Evolutionary conservation across 2,797 vertebrate species (phyloP), one percentile per base, ranked within the genome.

Genomic region (Chrysocyon brachyurus): DNA sequence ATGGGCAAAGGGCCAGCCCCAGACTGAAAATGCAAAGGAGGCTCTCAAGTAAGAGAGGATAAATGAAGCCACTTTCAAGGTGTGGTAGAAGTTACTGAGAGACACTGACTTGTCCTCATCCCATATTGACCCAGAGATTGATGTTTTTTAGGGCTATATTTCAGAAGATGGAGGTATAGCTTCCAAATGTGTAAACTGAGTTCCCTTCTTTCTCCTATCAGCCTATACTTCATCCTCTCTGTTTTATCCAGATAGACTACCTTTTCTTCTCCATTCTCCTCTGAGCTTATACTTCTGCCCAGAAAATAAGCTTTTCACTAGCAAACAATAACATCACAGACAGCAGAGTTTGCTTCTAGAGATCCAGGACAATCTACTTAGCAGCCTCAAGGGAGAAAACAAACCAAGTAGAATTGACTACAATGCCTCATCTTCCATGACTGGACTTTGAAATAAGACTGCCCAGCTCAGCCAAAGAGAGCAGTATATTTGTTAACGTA

Each of bases 261-360:
- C 46, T 90, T 70, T 87, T 85, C 61, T 81, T 49, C 15, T 59
- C 46, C 54, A 75, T 28, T 26, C 28, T 28, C 78, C 89, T 75
- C 46, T 72, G 31, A 93, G 52, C 9, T 93, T 78, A 54, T 54
- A 87, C 59, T 90, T 92, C 63, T 94, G 36, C 33, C 75, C 24
- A 14, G 52, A 63, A 97, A 33, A 78, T 66, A 89, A 63, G 59
- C 10, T 72, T 90, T 70, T 93, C 57, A 87, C 40, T 33, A 84
- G 70, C 86, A 88, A 88, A 90, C 16, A 70, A 87, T 24, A 54
- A 83, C 59, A 90, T 75, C 72, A 78, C 15, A 40, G 59, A 90
- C 4, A 82, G 75, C 6, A 46, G 33, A 91, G 49, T 89, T 88
- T 91, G 49, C 90, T 91, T 87, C 54, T 26, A 82, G 64, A 75